Evolutionary conservation across 2,113 vertebrate genomes (phyloP).

Genomic region (Paradoxurus hermaphroditus): DNA sequence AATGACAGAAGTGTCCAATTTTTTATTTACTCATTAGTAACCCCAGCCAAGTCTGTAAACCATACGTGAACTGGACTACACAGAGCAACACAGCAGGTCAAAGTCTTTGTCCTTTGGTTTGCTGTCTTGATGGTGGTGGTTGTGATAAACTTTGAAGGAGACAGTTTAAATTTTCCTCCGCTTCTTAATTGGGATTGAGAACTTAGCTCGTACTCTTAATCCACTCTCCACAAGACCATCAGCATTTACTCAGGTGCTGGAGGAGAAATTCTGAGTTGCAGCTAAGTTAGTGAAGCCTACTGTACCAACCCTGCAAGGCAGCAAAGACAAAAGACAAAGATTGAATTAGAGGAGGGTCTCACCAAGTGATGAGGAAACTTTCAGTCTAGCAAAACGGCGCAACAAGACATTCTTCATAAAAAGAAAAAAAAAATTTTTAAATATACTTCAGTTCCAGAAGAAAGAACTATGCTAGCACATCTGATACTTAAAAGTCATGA

Average conservation of each 20-base stretch:
- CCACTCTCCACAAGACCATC: constrained; percentile 92
- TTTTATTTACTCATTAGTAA: constrained; percentile 76
- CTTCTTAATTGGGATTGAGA: constrained; percentile 88
- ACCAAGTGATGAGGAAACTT: constrained; percentile 82
- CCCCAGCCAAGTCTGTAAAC: constrained; percentile 83
- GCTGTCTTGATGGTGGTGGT: constrained; percentile 93
- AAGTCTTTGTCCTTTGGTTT: constrained; percentile 95
- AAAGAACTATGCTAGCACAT: background rate
- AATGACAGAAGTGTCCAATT: constrained; percentile 62
- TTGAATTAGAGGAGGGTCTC: constrained; percentile 88
- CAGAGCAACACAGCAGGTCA: constrained; percentile 84
- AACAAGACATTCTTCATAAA: constrained; percentile 76
- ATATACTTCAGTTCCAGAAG: constrained; percentile 40
- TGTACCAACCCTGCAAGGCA: constrained; percentile 98
- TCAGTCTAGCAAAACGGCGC: constrained; percentile 83
- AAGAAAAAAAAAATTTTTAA: constrained; percentile 32
- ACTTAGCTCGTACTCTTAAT: constrained; percentile 89
- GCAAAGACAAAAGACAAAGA: constrained; percentile 95
- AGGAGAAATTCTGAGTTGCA: constrained; percentile 91
- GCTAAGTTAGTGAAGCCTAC: constrained; percentile 93
- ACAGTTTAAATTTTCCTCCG: constrained; percentile 86
- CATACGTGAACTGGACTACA: constrained; percentile 84
- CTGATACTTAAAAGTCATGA: background rate
- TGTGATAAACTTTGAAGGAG: constrained; percentile 86
- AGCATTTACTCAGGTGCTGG: constrained; percentile 91